phyloP scores from a whole-genome alignment of 2,113 vertebrate species.

The Notechis scutatus region DNA sequence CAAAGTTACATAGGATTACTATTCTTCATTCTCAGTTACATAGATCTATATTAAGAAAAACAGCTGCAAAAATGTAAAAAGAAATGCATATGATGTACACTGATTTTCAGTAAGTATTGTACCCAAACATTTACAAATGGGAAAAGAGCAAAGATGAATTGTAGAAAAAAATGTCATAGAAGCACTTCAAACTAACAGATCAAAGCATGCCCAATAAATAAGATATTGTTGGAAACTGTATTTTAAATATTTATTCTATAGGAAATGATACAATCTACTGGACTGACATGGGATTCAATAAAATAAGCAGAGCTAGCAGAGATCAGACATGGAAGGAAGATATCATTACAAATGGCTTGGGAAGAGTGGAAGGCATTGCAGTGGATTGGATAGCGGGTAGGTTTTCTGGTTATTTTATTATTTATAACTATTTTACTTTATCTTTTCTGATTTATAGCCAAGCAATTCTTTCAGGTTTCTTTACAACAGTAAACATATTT shows the following conservation, averaged over 20 bases:
- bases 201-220: background rate
- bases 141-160: background rate
- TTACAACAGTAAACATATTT: background rate
- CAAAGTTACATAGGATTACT: background rate
- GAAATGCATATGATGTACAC: background rate
- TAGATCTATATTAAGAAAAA: background rate
- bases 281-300: constrained; percentile 98
- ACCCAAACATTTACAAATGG: background rate
- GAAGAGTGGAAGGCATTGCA: constrained; percentile 94
- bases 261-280: constrained; percentile 98
- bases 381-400: constrained; percentile 97
- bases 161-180: background rate
- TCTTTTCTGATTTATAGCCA: background rate
- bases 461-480: constrained; percentile 5
- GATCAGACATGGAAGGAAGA: constrained; percentile 99
- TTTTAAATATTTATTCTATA: constrained; percentile 54
- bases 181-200: background rate
- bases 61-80: background rate
- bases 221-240: background rate
- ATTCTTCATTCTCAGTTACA: background rate
- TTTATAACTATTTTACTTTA: background rate
- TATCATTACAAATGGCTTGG: constrained; percentile 90
- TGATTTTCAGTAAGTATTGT: background rate
- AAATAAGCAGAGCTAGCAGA: constrained; percentile 90
- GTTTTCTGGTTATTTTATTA: constrained; percentile 26